These are phyloP conservation scores for Antedon mediterranea DNA, from an alignment of 53 echinoderm and acorn worm genomes.

Conservation along the genomic window DNA sequence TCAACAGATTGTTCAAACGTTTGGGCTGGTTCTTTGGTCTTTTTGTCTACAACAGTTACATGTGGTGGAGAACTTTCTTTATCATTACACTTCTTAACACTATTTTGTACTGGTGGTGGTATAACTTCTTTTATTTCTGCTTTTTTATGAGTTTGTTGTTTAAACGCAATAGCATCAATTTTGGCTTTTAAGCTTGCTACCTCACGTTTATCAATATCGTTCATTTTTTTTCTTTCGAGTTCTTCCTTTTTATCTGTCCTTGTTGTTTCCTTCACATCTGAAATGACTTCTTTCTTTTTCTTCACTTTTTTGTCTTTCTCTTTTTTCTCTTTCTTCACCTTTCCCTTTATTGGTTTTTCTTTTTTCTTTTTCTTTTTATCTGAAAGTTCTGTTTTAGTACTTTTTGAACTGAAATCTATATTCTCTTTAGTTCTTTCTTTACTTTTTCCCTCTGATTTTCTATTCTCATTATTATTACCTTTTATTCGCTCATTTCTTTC, in stretches of 20 bases:
- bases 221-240: not conserved
- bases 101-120: not conserved
- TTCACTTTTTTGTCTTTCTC: slow-evolving; percentile 19
- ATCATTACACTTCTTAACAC: slow-evolving; percentile 2
- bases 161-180: not conserved
- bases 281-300: slow-evolving; percentile 10
- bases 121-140: not conserved
- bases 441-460: not conserved
- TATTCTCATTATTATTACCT: not conserved
- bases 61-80: not conserved
- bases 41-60: slow-evolving; percentile 9
- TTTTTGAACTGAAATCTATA: not conserved
- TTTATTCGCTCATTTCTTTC: slow-evolving; percentile 3
- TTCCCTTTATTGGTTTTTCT: slow-evolving; percentile 14
- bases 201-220: not conserved
- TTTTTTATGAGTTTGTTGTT: not conserved
- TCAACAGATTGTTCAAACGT: not conserved
- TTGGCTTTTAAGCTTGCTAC: not conserved
- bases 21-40: slow-evolving; percentile 5
- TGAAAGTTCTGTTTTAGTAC: not conserved
- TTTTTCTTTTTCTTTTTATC: not conserved
- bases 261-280: slow-evolving; percentile 9
- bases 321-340: slow-evolving; percentile 30
- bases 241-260: slow-evolving; percentile 8
- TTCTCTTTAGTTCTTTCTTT: slow-evolving; percentile 11